phyloP scores from a whole-genome alignment of 30 jellyfish, hydroid and myxozoan genomes.

The Hydractinia echinata region DNA sequence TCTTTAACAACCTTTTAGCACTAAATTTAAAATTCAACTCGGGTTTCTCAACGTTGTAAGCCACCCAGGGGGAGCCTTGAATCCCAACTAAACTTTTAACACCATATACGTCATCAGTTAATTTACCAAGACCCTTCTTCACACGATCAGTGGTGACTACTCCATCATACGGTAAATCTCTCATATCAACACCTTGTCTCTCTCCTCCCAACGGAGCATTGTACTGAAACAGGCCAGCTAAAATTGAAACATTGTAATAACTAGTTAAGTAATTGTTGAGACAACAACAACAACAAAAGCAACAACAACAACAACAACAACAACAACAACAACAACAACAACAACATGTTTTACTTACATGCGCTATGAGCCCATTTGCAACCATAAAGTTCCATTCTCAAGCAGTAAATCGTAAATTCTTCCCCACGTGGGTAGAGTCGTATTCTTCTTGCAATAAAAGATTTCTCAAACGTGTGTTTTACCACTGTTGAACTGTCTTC shows the following conservation, averaged over 20 bases:
- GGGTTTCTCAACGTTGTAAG: conserved; percentile 36
- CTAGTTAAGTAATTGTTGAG: not conserved
- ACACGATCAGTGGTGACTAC: conserved; percentile 18
- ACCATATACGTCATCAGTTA: conserved; percentile 72
- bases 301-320: too few relatives aligned
- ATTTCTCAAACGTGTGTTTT: conserved; percentile 36
- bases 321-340: not conserved
- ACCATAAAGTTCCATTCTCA: conserved; percentile 76
- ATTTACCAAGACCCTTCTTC: conserved; percentile 60
- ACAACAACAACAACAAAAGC: too few relatives aligned
- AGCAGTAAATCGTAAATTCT: conserved; percentile 60
- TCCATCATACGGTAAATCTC: conserved; percentile 70
- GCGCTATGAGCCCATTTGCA: conserved; percentile 72
- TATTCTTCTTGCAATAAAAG: conserved; percentile 74
- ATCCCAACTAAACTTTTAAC: not conserved
- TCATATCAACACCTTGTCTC: conserved; percentile 33
- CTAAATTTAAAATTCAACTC: conserved; percentile 52
- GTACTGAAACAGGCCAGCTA: conserved; percentile 61
- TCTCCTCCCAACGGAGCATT: conserved; percentile 48
- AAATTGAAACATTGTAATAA: not conserved
- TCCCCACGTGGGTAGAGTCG: conserved; percentile 90
- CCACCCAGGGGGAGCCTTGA: conserved; percentile 60
- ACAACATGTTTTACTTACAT: conserved; percentile 33
- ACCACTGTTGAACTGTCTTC: conserved; percentile 56
- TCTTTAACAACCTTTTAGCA: conserved; percentile 37